Evolutionary conservation across 2,888 invertebrate species (phyloP), one percentile per base, ranked within the genome.

Genomic region (Cheilosia scutellata): DNA sequence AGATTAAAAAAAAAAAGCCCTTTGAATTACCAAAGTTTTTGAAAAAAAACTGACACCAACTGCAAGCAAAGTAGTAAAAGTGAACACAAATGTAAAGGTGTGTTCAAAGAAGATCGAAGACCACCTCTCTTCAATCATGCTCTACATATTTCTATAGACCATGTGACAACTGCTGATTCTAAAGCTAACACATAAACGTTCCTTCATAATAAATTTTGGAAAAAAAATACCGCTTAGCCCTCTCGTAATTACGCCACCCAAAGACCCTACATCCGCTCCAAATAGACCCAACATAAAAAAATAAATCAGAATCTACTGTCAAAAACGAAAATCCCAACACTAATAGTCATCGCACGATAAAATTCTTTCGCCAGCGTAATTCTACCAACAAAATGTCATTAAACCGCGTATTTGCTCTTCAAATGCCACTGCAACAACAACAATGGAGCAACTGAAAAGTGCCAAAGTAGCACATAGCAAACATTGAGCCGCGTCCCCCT

Each of bases 331-430:
- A n/a, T 33, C 20, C 49, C 27, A 20, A 25, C 66, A 55, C 27
- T 40, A 57, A 63, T 31, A 49, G 57, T 42, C 4, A 3, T 7
- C 3, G 5, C 51, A 62, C 58, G 44, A 77, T 77, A 70, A 77
- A 77, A 70, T 68, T 70, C 62, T 29, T 47, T 63, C 55, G 27
- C 47, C 51, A 37, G 40, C 71, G 20, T 72, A 79, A 72, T 53
- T 49, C 71, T 20, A 27, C 40, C 49, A 49, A 51, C 58, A 57
- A 65, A 71, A 58, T 65, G 78, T 65, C 71, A 65, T 79, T 79
- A 63, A 72, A 65, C 63, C 58, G 20, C 53, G 20, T 20, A 20
- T 20, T 20, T 20, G 20, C 20, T 20, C 20, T 20, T 20, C 20
- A 20, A 20, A 20, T 20, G 20, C 20, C 20, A 20, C 20, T 20